Percentiles rank a stretch among this genome's conserved stretches.
Evolutionary conservation across 2,888 invertebrate genomes (phyloP).

Genomic region (Trissolcus brochymenae): DNA sequence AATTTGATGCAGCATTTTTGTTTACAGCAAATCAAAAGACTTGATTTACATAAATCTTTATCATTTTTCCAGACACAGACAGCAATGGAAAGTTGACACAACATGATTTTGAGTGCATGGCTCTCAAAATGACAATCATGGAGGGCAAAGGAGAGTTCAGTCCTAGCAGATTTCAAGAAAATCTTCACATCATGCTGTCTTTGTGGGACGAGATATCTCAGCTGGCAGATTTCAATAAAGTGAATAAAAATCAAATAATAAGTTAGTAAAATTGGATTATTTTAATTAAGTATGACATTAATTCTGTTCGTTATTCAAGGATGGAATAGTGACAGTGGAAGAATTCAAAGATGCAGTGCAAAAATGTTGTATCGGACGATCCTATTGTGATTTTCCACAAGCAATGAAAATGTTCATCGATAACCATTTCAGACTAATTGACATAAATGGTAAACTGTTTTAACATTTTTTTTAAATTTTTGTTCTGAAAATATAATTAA

Average conservation of each 20-base stretch:
- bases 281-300: slow-evolving; percentile 69
- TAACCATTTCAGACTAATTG: slow-evolving; percentile 88
- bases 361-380: slow-evolving; percentile 86
- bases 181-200: slow-evolving; percentile 89
- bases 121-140: slow-evolving; percentile 86
- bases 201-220: slow-evolving; percentile 92
- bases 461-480: not conserved
- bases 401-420: slow-evolving; percentile 92
- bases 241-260: slow-evolving; percentile 64
- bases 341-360: slow-evolving; percentile 90
- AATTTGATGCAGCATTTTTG: too few relatives aligned
- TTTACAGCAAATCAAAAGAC: too few relatives aligned
- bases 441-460: slow-evolving; percentile 80
- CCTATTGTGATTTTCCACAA: slow-evolving; percentile 88
- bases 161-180: slow-evolving; percentile 83
- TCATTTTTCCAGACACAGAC: slow-evolving; percentile 83
- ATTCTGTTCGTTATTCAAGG: slow-evolving; percentile 74
- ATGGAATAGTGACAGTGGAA: slow-evolving; percentile 87
- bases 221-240: slow-evolving; percentile 91
- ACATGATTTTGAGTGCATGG: slow-evolving; percentile 89
- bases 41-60: not conserved
- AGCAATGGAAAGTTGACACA: slow-evolving; percentile 90
- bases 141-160: slow-evolving; percentile 91
- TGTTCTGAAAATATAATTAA: not conserved
- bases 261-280: slow-evolving; percentile 58